phyloP scores from a whole-genome alignment of 2,797 vertebrate genomes.

The Erpetoichthys calabaricus region DNA sequence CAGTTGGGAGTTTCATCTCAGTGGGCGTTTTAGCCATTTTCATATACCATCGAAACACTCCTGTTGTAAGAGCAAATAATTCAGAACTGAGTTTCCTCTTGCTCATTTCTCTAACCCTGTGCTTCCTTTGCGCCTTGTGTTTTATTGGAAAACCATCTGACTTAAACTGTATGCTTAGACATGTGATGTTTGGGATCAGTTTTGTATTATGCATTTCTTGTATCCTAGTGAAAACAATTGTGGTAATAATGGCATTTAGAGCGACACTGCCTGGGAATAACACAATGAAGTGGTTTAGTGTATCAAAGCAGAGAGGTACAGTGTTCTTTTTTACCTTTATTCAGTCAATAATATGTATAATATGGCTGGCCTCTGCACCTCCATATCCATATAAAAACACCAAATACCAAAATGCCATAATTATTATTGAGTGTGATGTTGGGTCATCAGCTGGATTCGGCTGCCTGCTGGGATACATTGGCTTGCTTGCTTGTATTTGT shows the following conservation, averaged over 20 bases:
- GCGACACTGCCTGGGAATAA: slow-evolving; percentile 39
- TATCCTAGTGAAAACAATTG: slow-evolving; percentile 46
- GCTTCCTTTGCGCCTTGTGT: slow-evolving; percentile 42
- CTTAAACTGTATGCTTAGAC: slow-evolving; percentile 41
- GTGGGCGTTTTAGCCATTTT: slow-evolving; percentile 31
- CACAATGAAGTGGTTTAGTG: slow-evolving; percentile 45
- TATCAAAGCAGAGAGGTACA: slow-evolving; percentile 36
- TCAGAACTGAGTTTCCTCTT: slow-evolving; percentile 48
- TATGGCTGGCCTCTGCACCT: slow-evolving; percentile 40
- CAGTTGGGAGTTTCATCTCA: slow-evolving; percentile 32
- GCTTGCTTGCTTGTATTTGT: slow-evolving; percentile 26
- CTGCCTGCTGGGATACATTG: slow-evolving; percentile 31
- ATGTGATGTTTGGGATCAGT: slow-evolving; percentile 46
- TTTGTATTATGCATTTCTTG: slow-evolving; percentile 53
- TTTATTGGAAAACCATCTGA: slow-evolving; percentile 47
- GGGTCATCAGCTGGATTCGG: slow-evolving; percentile 26
- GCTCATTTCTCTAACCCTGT: slow-evolving; percentile 38
- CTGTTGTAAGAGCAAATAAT: slow-evolving; percentile 49
- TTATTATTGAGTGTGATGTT: slow-evolving; percentile 19
- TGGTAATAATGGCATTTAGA: slow-evolving; percentile 46
- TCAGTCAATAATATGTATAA: slow-evolving; percentile 41
- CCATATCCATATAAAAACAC: slow-evolving; percentile 33
- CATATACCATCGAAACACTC: slow-evolving; percentile 31
- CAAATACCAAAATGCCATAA: slow-evolving; percentile 15
- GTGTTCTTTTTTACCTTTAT: slow-evolving; percentile 37